These are phyloP conservation scores for Salticus scenicus DNA, from an alignment of 2,888 invertebrate genomes.

Conservation along the genomic window DNA sequence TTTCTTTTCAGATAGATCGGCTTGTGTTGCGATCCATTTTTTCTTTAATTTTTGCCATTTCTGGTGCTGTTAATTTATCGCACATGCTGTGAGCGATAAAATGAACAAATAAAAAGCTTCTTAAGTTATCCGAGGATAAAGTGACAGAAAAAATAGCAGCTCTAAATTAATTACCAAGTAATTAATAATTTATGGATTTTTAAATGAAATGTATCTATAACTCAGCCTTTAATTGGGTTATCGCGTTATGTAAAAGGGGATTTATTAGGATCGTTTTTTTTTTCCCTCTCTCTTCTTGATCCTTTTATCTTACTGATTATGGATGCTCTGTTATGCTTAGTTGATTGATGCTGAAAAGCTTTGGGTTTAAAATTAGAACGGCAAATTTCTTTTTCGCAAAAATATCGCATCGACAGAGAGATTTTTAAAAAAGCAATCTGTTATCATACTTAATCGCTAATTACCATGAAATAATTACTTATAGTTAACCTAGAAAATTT, in stretches of 20 bases:
- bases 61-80: constrained; percentile 49
- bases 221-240: constrained; percentile 63
- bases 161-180: constrained; percentile 67
- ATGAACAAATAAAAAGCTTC: constrained; percentile 43
- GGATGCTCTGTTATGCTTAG: constrained; percentile 49
- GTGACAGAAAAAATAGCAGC: constrained; percentile 1
- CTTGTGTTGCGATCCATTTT: constrained; percentile 23
- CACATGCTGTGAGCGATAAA: constrained; percentile 55
- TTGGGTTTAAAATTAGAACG: constrained; percentile 12
- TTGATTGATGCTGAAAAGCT: constrained; percentile 53
- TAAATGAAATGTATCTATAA: constrained; percentile 65
- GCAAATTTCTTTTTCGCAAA: not conserved
- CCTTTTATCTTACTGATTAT: constrained; percentile 57
- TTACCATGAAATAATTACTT: constrained; percentile 69
- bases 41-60: not conserved
- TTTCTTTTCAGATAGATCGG: constrained; percentile 19
- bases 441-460: constrained; percentile 68
- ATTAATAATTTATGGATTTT: constrained; percentile 70
- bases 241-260: constrained; percentile 65
- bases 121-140: constrained; percentile 18
- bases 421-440: constrained; percentile 56
- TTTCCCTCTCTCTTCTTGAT: not conserved
- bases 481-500: constrained; percentile 44
- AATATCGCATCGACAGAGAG: not conserved
- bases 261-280: constrained; percentile 50